phyloP scores from a whole-genome alignment of 2,797 vertebrate species.

The Emydoidea blandingii region DNA sequence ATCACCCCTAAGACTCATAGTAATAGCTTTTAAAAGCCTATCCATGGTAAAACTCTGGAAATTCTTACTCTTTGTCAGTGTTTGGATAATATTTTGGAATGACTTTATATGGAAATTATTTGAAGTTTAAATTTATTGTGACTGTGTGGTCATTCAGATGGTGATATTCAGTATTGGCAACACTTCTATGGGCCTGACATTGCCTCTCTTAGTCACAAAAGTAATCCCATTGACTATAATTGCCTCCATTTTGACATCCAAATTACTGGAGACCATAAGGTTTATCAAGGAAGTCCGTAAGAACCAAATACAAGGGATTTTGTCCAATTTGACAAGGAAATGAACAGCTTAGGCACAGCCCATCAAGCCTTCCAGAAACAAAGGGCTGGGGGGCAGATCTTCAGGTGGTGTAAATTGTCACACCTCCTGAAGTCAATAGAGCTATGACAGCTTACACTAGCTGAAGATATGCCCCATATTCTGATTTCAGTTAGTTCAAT shows the following conservation, averaged over 20 bases:
- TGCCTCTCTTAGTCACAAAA: neutral
- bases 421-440: neutral
- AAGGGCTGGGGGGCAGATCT: neutral
- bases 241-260: neutral
- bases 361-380: neutral
- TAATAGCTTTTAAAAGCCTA: neutral
- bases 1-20: slow-evolving; percentile 8
- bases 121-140: neutral
- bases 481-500: neutral
- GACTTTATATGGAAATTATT: slow-evolving; percentile 6
- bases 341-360: neutral
- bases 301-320: neutral
- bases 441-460: neutral
- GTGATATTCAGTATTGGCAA: neutral
- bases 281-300: neutral
- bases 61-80: neutral
- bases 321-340: slow-evolving; percentile 7
- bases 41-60: slow-evolving; percentile 14
- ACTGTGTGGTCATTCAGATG: neutral
- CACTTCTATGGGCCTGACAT: neutral
- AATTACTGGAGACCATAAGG: neutral
- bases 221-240: neutral
- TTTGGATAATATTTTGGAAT: slow-evolving; percentile 46
- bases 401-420: neutral
- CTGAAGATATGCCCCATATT: neutral